A percentile compares a stretch with the other conserved stretches of the same genome.
phyloP scores from a whole-genome alignment of 1,140 invertebrate species.

The Metaphire vulgaris region DNA sequence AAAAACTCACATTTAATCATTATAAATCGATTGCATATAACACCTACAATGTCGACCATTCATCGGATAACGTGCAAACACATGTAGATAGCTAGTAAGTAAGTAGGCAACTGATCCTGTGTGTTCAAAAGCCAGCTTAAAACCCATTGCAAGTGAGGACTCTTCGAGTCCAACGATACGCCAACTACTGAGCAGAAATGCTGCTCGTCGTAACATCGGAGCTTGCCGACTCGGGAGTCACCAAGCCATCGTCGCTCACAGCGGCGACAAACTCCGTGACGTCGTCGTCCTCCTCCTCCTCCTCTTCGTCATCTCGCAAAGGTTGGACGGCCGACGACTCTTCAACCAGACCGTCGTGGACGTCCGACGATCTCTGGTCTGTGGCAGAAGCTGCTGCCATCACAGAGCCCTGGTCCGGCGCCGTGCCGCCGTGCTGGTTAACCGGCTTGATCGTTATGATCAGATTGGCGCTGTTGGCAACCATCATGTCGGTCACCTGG shows the following conservation, averaged over 20 bases:
- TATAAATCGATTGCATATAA: no score
- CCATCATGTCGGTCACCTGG: slow-evolving; percentile 99
- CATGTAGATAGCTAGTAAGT: no score
- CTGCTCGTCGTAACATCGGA: no score
- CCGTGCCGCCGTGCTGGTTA: slow-evolving; percentile 47
- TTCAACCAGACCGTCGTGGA: not conserved
- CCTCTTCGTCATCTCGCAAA: not conserved
- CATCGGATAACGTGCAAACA: no score
- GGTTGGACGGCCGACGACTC: not conserved
- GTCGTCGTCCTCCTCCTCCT: slow-evolving; percentile 6
- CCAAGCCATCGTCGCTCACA: not conserved
- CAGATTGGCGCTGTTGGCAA: slow-evolving; percentile 96
- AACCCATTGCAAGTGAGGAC: no score
- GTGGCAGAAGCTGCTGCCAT: not conserved
- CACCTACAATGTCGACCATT: no score
- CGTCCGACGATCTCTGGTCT: not conserved
- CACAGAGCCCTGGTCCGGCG: not conserved
- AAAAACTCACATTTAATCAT: no score
- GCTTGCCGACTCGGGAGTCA: no score
- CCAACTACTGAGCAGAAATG: no score
- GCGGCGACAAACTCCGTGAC: slow-evolving; percentile 3
- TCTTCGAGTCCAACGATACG: no score
- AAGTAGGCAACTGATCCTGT: no score
- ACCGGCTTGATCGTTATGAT: slow-evolving; percentile 79
- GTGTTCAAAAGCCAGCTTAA: no score